Evolutionary conservation across 2,888 invertebrate genomes (phyloP).

Genomic region (Eudasyphora cyanicolor): DNA sequence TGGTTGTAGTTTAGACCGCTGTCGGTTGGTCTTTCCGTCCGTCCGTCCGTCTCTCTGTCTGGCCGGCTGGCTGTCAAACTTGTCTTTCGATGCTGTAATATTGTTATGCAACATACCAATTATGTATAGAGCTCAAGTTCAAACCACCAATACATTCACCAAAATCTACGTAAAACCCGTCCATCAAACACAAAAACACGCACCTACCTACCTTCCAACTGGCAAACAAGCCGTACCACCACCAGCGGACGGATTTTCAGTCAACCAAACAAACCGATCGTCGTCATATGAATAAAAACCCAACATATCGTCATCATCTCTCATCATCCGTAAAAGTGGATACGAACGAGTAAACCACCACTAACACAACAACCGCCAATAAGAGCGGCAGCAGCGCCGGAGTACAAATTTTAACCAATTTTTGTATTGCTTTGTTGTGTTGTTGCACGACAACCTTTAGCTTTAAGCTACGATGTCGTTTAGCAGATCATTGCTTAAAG

Average conservation of each 20-base stretch:
- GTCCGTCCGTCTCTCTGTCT: conserved; percentile 34
- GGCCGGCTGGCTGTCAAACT: conserved; percentile 36
- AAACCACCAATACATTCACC: conserved; percentile 67
- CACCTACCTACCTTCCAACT: conserved; percentile 62
- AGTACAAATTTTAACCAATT: conserved; percentile 15
- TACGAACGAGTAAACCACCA: conserved; percentile 32
- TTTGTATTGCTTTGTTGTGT: not conserved
- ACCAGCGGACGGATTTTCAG: not conserved
- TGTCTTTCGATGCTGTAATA: conserved; percentile 75
- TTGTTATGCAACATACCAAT: conserved; percentile 76
- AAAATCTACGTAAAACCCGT: conserved; percentile 64
- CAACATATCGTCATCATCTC: conserved; percentile 68
- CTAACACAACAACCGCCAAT: conserved; percentile 24
- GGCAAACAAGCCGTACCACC: conserved; percentile 23
- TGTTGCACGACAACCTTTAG: conserved; percentile 32
- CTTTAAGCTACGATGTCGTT: conserved; percentile 33
- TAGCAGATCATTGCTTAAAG: conserved; percentile 34
- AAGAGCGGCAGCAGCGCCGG: conserved; percentile 18
- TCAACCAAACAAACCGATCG: conserved; percentile 2
- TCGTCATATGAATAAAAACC: not conserved
- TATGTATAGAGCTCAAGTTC: conserved; percentile 72
- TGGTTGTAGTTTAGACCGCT: conserved; percentile 62
- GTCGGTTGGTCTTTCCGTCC: conserved; percentile 35
- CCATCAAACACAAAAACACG: conserved; percentile 50
- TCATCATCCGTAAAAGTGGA: conserved; percentile 61